Base-by-base conservation (phyloP, 2,888 invertebrate genomes). In the Andrena minutula region DNA sequence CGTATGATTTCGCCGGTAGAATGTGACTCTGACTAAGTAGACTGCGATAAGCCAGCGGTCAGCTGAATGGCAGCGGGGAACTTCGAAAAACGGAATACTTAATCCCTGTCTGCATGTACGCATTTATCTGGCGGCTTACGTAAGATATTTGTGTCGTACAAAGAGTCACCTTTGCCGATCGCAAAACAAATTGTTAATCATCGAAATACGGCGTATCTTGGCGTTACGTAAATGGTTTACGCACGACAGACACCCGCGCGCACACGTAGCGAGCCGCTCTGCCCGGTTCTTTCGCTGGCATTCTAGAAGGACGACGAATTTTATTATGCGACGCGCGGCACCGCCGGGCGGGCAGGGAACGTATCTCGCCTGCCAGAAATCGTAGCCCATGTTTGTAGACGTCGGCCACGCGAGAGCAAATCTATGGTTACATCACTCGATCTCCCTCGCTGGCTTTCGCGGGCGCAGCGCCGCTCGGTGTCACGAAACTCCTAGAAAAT, bases 161-260 rank as follows among this genome's bases (percentile, higher is more conserved):
- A 91, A 92, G 92, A 93, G 93, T 93, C 93, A 93, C 93, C 93
- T 93, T 93, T 92, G 89, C 89, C 91, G 91, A 93, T 93, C 92
- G 91, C 92, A 92, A 92, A 92, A 92, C 92, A 93, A 93, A 93
- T 93, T 93, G 92, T 93, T 93, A 93, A 93, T 93, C 93, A 91
- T 93, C 92, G 92, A 93, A 93, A 93, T 91, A 90, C 90, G 91
- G 90, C 91, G 91, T 92, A 91, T 92, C 91, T 84, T 83, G 80
- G 74, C 82, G 89, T 93, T 93, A 92, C 91, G 92, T 93, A 93
- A 93, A 92, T 86, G 86, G 80, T 88, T 88, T 88, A 88, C 87
- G 88, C 86, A 87, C 75, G 65, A 53, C 68, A 85, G 83, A 80
- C 87, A 69, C 75, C 82, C 80, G 76, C 85, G 26, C 81, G 30